Conservation (phyloP, 2,113 vertebrate genomes). For the Podiceps cristatus region DNA sequence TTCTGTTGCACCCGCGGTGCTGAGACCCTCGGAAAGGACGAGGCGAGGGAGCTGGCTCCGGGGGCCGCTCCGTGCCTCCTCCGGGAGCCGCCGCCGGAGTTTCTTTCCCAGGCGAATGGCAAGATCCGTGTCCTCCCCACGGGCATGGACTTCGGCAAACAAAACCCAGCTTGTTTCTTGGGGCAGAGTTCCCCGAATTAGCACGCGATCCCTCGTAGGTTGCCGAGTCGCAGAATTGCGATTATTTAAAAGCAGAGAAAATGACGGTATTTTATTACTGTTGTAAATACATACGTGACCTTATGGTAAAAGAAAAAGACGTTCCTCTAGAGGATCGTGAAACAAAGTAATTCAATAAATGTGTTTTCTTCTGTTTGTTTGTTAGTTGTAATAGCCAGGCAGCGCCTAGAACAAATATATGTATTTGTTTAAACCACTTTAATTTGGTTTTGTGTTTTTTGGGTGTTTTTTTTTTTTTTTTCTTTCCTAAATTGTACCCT, state of each 20-base stretch:
- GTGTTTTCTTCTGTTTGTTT: not conserved
- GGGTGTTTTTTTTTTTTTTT: not conserved
- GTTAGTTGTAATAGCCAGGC: not conserved
- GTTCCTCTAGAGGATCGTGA: not conserved
- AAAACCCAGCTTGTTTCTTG: not conserved
- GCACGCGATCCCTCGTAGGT: not conserved
- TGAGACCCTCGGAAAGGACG: accelerated
- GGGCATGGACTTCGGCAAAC: conserved; percentile 10
- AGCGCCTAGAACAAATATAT: not conserved
- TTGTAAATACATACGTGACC: not conserved
- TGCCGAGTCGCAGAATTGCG: not conserved
- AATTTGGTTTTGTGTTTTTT: not conserved
- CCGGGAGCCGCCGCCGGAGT: not conserved
- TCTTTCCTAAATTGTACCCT: not conserved
- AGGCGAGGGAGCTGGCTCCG: not conserved
- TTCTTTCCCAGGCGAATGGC: not conserved
- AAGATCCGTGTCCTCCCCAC: not conserved
- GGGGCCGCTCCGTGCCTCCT: not conserved
- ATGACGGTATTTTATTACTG: accelerated
- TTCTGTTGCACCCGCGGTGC: not conserved
- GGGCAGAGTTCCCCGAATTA: not conserved
- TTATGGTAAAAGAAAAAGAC: not conserved
- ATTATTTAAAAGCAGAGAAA: not conserved
- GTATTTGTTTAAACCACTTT: not conserved
- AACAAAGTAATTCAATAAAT: not conserved